A percentile compares a stretch with the other conserved stretches of the same genome.
These are phyloP conservation scores for Perca flavescens DNA, from an alignment of 2,113 vertebrate genomes.

Conservation along the genomic window DNA sequence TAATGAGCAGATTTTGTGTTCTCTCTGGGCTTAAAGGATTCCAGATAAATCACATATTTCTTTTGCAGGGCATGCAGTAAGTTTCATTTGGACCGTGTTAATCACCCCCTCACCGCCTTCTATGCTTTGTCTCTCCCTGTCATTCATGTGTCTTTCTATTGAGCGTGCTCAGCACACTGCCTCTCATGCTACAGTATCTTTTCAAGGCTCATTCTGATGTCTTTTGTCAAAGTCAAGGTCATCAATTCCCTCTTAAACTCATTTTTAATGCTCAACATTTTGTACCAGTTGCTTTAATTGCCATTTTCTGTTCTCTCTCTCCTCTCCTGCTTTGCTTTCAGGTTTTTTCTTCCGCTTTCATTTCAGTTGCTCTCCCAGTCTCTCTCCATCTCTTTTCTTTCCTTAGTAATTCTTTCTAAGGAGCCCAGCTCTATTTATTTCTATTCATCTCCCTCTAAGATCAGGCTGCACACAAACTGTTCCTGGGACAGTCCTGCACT, in stretches of 20 bases:
- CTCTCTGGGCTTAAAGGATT: slow-evolving; percentile 67
- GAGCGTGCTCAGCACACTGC: slow-evolving; percentile 37
- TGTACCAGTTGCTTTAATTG: slow-evolving; percentile 37
- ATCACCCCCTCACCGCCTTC: slow-evolving; percentile 51
- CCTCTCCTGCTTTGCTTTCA: slow-evolving; percentile 4
- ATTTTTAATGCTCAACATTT: slow-evolving; percentile 18
- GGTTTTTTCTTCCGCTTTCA: background rate
- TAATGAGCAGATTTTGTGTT: slow-evolving; percentile 73
- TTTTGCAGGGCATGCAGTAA: slow-evolving; percentile 38
- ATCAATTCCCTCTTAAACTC: slow-evolving; percentile 39
- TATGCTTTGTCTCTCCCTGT: slow-evolving; percentile 47
- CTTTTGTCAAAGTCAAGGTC: slow-evolving; percentile 56
- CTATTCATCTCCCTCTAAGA: background rate
- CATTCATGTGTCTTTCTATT: slow-evolving; percentile 68
- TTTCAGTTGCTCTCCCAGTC: background rate
- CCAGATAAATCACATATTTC: slow-evolving; percentile 64
- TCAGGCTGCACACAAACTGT: slow-evolving; percentile 23
- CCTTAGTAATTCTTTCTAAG: slow-evolving; percentile 5
- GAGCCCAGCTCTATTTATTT: background rate
- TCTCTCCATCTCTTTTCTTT: slow-evolving; percentile 3
- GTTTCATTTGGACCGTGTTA: slow-evolving; percentile 60
- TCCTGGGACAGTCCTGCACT: slow-evolving; percentile 7
- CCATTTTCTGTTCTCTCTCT: slow-evolving; percentile 16
- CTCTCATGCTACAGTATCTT: slow-evolving; percentile 4
- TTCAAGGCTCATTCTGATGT: slow-evolving; percentile 39